Evolutionary conservation across 2,113 vertebrate species (phyloP), one percentile per base, ranked within the genome.

Genomic region (Petromus typicus): DNA sequence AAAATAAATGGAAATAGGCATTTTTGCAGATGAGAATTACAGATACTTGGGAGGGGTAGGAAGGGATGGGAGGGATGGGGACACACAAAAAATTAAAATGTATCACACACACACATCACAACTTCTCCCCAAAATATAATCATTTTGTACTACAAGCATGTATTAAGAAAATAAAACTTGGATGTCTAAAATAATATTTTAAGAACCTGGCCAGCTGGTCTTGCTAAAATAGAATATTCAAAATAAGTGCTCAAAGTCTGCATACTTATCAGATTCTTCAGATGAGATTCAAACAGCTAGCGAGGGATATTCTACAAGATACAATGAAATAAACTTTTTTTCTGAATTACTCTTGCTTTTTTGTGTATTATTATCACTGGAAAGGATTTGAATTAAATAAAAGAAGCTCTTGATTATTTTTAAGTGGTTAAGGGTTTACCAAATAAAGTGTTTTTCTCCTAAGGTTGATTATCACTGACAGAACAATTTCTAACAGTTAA

Each of bases 171-270:
- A 48, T n/a, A n/a, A 86, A 93, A 48, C 18, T 8, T 43, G 20
- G 2, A 5, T 78, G 18, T 89, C 56, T 85, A 8, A 27, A 75
- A 82, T 90, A 48, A n/a, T 66, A 89, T 94, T 86, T 92, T 91
- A 82, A 92, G 71, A 94, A 66, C 8, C 32, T 82, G 40, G 4
- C 25, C 45, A 16, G 16, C 14, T 76, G 73, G 2, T 37, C 8
- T 85, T 63, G 32, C 37, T 93, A 92, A 93, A 92, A 92, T 37
- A 88, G 59, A 71, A 71, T 88, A 34, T 88, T 43, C 20, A 96
- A 90, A 66, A 87, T 76, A 57, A 61, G n/a, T 43, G 6, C 43
- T 63, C 11, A 63, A 78, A 93, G 85, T 85, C 5, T 84, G 11
- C 45, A 76, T 81, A 73, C 87, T 95, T 93, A 66, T 91, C 25